These are phyloP conservation scores for Erethizon dorsatum DNA, from an alignment of 2,797 vertebrate genomes.

Conservation along the genomic window DNA sequence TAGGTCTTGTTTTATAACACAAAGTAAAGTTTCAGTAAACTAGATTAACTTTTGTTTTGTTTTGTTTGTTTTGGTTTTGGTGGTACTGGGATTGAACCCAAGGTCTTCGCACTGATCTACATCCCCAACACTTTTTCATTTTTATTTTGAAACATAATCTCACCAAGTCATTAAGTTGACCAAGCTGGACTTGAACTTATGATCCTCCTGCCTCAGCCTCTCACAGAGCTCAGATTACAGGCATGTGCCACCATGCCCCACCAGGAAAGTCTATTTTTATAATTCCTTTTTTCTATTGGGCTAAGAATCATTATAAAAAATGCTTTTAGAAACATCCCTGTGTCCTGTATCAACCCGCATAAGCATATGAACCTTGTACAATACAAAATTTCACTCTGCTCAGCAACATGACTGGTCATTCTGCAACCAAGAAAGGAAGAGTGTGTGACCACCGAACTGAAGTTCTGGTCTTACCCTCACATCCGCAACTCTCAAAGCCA, in stretches of 20 bases:
- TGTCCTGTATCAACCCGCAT: not conserved
- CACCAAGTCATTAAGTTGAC: not conserved
- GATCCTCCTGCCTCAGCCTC: not conserved
- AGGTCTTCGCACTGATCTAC: not conserved
- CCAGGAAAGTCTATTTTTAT: slow-evolving; percentile 50
- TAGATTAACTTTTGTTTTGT: not conserved
- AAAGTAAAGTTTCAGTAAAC: not conserved
- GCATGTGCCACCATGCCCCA: not conserved
- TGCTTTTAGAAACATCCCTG: not conserved
- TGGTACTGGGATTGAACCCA: not conserved
- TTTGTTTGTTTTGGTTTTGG: not conserved
- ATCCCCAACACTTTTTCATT: not conserved
- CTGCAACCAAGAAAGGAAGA: not conserved
- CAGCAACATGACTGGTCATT: not conserved
- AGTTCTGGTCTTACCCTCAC: not conserved
- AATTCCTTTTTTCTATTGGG: slow-evolving; percentile 10
- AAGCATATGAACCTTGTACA: not conserved
- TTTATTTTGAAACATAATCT: not conserved
- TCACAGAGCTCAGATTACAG: not conserved
- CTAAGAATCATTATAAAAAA: not conserved
- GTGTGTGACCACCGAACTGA: not conserved
- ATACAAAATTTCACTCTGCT: not conserved
- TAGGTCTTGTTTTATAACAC: not conserved
- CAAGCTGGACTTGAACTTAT: not conserved
- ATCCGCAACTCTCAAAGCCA: not conserved